Evolutionary conservation across 2,888 invertebrate genomes (phyloP), one percentile per base, ranked within the genome.

Genomic region (Proisotoma minuta): DNA sequence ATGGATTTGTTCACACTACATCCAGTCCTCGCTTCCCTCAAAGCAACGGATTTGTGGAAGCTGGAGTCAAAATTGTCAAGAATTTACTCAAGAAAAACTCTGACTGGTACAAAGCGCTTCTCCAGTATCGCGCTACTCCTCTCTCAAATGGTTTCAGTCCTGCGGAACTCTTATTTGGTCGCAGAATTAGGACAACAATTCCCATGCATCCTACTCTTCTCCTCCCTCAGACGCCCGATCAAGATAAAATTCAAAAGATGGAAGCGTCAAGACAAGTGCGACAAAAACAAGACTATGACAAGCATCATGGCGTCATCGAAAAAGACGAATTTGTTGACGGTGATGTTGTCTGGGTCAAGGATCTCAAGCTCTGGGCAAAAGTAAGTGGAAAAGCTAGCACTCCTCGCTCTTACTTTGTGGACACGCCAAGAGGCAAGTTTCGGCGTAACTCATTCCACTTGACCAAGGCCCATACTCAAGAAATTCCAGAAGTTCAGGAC

Each of bases 91-190:
- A 72, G 63, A 75, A 75, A 58, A 64, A 70, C 5, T 51, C 22
- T 0, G 73, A 75, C 51, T 63, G 69, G 15, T 70, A 71, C 59
- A 56, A 69, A 39, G 72, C 68, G 1, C 63, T 75, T 24, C 59
- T 75, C 50, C 70, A 69, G 18, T 72, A 72, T 49, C 58, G 74
- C 1, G 57, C 70, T 3, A 68, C 73, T 18, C 72, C 74, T 20
- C 57, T 74, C 27, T 59, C 66, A 18, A 70, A 68, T 50, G 73
- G 74, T 12, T 72, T 65, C 53, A 72, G 69, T 24, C 74, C 75
- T 20, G 71, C 73, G 2, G 74, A 75, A 62, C 62, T 76, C 10
- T 68, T 74, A 8, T 70, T 75, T 66, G 74, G 74, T 18, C 28
- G 74, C 23, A 70, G 68, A 40, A 60, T 75, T 28, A 57, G 73